A percentile compares a stretch with the other conserved stretches of the same genome.
Conservation (phyloP, 2,888 invertebrate species). For the Mythimna ferrago region DNA sequence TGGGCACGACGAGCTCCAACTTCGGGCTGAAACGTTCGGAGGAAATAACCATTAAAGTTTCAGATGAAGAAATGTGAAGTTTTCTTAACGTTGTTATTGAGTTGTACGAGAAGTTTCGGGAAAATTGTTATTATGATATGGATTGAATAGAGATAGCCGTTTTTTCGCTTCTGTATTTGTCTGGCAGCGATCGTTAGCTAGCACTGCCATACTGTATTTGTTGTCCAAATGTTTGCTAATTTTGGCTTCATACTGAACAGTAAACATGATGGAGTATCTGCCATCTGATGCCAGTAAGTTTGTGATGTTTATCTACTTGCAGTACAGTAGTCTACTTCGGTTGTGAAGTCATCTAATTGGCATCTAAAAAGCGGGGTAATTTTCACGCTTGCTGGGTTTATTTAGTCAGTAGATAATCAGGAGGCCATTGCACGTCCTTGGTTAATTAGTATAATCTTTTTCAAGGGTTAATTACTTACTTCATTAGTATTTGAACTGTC, state of each 20-base stretch:
- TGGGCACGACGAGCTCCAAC: conserved; percentile 43
- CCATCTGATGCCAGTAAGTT: conserved; percentile 1
- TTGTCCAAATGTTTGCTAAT: neutral
- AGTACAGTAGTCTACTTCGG: no score
- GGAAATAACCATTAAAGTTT: conserved; percentile 59
- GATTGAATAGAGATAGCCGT: conserved; percentile 18
- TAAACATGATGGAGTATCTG: neutral
- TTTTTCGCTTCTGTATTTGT: conserved; percentile 14
- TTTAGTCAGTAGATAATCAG: neutral
- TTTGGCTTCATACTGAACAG: neutral
- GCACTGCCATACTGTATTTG: neutral
- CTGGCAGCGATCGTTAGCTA: conserved; percentile 13
- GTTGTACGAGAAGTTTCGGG: conserved; percentile 45
- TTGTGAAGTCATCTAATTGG: neutral
- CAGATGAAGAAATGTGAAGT: conserved; percentile 56
- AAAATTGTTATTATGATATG: conserved; percentile 47
- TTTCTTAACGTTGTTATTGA: conserved; percentile 53
- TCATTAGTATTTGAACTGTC: no score
- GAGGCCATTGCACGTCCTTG: no score
- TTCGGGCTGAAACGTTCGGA: conserved; percentile 39
- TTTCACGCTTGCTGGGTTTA: neutral
- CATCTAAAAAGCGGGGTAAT: neutral
- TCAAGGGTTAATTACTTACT: no score
- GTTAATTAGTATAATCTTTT: neutral
- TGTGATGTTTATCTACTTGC: neutral